Conservation (phyloP, 2,888 invertebrate genomes). For the Crepidodera aurea region DNA sequence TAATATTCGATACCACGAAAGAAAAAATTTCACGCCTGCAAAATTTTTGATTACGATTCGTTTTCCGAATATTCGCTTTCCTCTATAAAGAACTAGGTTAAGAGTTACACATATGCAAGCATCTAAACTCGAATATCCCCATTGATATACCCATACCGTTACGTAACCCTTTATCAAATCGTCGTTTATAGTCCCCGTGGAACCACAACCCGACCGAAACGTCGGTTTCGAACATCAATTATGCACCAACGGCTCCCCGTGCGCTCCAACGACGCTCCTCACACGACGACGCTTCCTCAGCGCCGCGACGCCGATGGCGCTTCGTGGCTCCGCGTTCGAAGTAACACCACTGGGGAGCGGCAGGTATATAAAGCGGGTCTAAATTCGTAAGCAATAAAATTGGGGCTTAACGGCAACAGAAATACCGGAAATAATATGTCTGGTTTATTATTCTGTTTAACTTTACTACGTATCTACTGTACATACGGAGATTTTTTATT, state of each 20-base stretch:
- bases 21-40: no score
- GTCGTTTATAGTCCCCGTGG: slow-evolving; percentile 26
- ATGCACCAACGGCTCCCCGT: slow-evolving; percentile 27
- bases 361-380: not conserved
- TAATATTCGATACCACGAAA: no score
- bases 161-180: slow-evolving; percentile 21
- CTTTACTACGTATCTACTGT: no score
- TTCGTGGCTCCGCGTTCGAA: not conserved
- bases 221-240: slow-evolving; percentile 28
- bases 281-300: slow-evolving; percentile 6
- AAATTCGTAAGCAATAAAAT: no score
- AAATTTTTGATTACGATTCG: no score
- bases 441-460: no score
- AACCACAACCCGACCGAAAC: slow-evolving; percentile 22
- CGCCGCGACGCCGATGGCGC: not conserved
- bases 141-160: not conserved
- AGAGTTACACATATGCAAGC: not conserved
- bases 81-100: slow-evolving; percentile 1
- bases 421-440: no score
- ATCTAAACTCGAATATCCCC: not conserved
- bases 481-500: no score
- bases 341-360: not conserved
- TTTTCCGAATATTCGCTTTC: no score
- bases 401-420: no score
- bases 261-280: slow-evolving; percentile 13